Conservation (phyloP, 1,140 invertebrate genomes). For the Apocrypta bakeri region DNA sequence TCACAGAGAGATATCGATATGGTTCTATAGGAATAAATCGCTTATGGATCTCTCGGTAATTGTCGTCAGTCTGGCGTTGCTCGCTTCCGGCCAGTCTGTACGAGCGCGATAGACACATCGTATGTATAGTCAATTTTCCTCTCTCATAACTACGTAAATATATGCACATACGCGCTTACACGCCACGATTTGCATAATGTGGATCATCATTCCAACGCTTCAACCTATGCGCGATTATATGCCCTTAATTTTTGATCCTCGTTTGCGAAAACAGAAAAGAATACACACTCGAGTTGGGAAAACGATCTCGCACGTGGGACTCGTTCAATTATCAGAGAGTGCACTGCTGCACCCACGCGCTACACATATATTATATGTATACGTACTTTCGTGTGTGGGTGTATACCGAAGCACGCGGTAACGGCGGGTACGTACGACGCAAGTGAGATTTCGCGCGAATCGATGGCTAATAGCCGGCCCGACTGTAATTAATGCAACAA, state of each 20-base stretch:
- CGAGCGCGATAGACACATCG: too few species aligned
- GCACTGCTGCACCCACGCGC: neutral
- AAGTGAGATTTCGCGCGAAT: constrained; percentile 68
- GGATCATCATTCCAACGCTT: too few species aligned
- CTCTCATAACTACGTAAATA: neutral
- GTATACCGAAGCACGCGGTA: neutral
- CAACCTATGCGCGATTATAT: neutral
- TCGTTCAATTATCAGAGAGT: neutral
- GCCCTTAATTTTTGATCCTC: too few species aligned
- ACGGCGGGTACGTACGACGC: constrained; percentile 50
- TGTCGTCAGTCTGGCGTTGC: neutral
- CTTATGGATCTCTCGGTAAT: neutral
- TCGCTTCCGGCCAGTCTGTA: neutral
- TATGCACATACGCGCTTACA: neutral
- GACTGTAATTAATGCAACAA: constrained; percentile 74
- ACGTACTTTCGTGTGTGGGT: too few species aligned
- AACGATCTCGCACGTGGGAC: neutral
- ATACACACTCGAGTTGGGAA: neutral
- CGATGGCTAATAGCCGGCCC: constrained; percentile 72
- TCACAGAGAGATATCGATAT: too few species aligned
- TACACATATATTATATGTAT: neutral
- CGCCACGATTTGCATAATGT: too few species aligned
- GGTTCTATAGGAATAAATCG: neutral
- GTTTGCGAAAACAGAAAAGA: neutral
- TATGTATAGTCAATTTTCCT: too few species aligned